phyloP scores from a whole-genome alignment of 2,888 invertebrate species.

The Theodoxus fluviatilis region DNA sequence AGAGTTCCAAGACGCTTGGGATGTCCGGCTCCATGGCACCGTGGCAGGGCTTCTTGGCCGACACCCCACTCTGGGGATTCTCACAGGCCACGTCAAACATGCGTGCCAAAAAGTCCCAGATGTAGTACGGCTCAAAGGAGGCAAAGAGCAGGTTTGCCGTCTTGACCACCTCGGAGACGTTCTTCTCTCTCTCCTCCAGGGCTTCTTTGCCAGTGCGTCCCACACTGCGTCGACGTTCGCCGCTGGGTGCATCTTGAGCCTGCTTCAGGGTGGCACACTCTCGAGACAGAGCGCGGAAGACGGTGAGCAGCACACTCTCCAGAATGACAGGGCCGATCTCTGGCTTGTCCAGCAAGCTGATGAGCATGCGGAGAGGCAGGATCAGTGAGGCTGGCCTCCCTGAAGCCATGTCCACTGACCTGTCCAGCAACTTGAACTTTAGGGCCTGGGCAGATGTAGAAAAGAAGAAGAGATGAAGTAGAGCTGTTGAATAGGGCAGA shows the following conservation, averaged over 20 bases:
- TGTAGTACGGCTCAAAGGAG: constrained; percentile 82
- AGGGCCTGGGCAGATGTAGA: too few species aligned
- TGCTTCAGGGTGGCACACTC: too few species aligned
- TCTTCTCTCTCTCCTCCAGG: too few species aligned
- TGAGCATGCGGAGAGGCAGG: constrained; percentile 74
- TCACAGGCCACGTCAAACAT: constrained; percentile 61
- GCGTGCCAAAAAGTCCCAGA: constrained; percentile 79
- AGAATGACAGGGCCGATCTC: constrained; percentile 75
- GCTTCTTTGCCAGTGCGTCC: constrained; percentile 36
- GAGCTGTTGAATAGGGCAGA: too few species aligned
- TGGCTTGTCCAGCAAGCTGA: constrained; percentile 84
- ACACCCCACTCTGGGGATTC: constrained; percentile 31
- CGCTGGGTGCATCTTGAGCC: constrained; percentile 18
- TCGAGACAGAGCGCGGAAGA: constrained; percentile 70
- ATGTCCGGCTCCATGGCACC: constrained; percentile 42
- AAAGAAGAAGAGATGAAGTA: too few species aligned
- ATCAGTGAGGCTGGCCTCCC: constrained; percentile 28
- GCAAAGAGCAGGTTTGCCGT: constrained; percentile 84
- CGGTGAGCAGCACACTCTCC: constrained; percentile 68
- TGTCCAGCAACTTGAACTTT: constrained; percentile 44
- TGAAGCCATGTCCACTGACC: constrained; percentile 20
- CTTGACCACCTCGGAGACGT: constrained; percentile 81
- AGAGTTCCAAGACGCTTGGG: constrained; percentile 71
- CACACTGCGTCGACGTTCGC: constrained; percentile 15
- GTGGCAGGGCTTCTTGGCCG: constrained; percentile 70